Percentiles rank a stretch among this genome's conserved stretches.
Conservation (phyloP, 2,888 invertebrate species). For the Dicyrtomina minuta region DNA sequence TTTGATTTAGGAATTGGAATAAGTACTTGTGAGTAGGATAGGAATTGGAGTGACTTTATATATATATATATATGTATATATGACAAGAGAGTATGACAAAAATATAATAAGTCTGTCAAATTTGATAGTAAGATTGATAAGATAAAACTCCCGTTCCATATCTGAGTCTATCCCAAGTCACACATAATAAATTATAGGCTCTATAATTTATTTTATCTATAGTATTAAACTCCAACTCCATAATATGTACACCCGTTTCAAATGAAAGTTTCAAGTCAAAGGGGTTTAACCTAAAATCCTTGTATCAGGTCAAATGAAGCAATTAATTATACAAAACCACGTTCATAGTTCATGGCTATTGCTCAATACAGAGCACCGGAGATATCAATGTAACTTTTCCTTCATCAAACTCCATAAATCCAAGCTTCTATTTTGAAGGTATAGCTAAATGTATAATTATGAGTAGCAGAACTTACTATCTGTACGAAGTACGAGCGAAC, state of each 20-base stretch:
- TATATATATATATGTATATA: neutral
- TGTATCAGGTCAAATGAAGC: constrained; percentile 27
- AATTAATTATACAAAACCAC: constrained; percentile 28
- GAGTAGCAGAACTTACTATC: too few species aligned
- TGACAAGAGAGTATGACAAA: neutral
- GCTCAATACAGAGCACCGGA: neutral
- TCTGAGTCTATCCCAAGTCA: neutral
- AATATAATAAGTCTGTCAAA: constrained; percentile 25
- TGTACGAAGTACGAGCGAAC: too few species aligned
- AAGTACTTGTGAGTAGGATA: neutral
- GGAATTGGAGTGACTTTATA: neutral
- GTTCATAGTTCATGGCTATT: constrained; percentile 31
- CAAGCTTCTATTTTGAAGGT: too few species aligned
- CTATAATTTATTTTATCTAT: too few species aligned
- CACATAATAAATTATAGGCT: too few species aligned
- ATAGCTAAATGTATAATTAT: too few species aligned
- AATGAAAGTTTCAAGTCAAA: constrained; percentile 14
- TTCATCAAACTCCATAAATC: neutral
- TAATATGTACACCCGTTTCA: too few species aligned
- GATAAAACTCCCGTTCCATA: constrained; percentile 19
- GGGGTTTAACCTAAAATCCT: constrained; percentile 32
- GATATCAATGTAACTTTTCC: neutral
- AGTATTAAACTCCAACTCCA: too few species aligned
- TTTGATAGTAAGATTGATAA: constrained; percentile 21
- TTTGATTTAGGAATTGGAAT: neutral